These are phyloP conservation scores for Parazoanthus darwini DNA, from an alignment of 92 coral and sea anemone species.

Conservation along the genomic window DNA sequence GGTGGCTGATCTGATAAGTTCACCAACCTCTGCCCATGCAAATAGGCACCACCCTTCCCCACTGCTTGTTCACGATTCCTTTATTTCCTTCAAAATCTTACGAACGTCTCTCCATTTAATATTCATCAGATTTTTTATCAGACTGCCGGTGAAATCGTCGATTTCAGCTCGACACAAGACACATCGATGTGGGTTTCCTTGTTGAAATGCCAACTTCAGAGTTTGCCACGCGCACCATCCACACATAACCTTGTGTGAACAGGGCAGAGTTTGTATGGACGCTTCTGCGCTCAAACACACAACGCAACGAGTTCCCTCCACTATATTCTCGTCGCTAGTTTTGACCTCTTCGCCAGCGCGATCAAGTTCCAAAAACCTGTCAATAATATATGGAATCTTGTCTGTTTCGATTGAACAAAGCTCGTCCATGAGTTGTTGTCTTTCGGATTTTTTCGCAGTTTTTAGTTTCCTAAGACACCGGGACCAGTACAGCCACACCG, in stretches of 20 bases:
- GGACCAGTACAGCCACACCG: conserved; percentile 59
- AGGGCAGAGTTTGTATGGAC: conserved; percentile 83
- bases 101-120: conserved; percentile 86
- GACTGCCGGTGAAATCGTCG: conserved; percentile 83
- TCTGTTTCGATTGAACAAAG: conserved; percentile 78
- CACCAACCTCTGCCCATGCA: not conserved
- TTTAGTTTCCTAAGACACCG: conserved; percentile 35
- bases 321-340: conserved; percentile 32
- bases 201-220: conserved; percentile 69
- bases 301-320: conserved; percentile 69
- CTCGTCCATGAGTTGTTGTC: conserved; percentile 70
- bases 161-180: conserved; percentile 88
- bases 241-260: conserved; percentile 83
- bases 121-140: conserved; percentile 78
- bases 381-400: conserved; percentile 85
- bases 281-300: conserved; percentile 86
- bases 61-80: conserved; percentile 26
- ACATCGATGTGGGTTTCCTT: conserved; percentile 78
- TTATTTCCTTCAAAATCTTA: conserved; percentile 82
- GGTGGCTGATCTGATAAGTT: too few species aligned
- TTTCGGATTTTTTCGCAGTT: conserved; percentile 44
- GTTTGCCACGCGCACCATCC: conserved; percentile 98
- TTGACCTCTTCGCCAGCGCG: conserved; percentile 50
- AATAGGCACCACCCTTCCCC: not conserved
- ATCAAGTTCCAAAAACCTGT: conserved; percentile 85